Base-by-base conservation (phyloP, 2,888 invertebrate genomes). In the Acanthosepion esculentum region DNA sequence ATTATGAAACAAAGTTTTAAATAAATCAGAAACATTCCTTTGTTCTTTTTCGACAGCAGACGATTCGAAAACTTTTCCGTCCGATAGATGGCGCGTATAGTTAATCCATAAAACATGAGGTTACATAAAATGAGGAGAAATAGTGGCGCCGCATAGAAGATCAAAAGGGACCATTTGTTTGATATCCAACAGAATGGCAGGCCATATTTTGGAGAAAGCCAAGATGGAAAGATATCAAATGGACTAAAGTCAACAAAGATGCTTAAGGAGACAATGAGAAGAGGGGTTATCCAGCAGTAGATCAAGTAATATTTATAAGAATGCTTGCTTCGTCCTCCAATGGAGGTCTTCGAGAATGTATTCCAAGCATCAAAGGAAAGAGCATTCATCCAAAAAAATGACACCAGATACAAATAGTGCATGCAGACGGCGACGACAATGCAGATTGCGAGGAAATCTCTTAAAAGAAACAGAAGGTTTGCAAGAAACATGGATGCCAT, bases 361-460 rank as follows among this genome's bases (percentile, higher is more conserved):
- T 98, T 97, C 97, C 98, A 98, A 97, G 98, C 98, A 96, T 98
- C 98, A 96, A 98, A 97, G 0, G 98, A 97, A 97, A 98, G 97
- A 7, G 98, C 97, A 94, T 98, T 97, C 97, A 98, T 98, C 98
- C 98, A 98, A 95, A 97, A 97, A 96, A 98, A 98, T 4, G 98
- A 97, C 1, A 98, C 97, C 95, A 98, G 96, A 96, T 98, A 98
- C 95, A 97, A 97, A 96, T 98, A 98, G 95, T 98, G 98, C 94
- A 98, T 97, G 48, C 97, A 95, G 4, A 98, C 96, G 20, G 97
- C 98, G 29, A 98, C 96, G 3, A 97, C 78, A n/a, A 93, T 94
- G 53, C 96, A 96, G 23, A 93, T 29, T 23, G 6, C 23, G 10
- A n/a, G 10, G n/a, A 92, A 48, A 48, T 92, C 26, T 12, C 29